Conservation (phyloP, 2,888 invertebrate species). For the Leucoma salicis region DNA sequence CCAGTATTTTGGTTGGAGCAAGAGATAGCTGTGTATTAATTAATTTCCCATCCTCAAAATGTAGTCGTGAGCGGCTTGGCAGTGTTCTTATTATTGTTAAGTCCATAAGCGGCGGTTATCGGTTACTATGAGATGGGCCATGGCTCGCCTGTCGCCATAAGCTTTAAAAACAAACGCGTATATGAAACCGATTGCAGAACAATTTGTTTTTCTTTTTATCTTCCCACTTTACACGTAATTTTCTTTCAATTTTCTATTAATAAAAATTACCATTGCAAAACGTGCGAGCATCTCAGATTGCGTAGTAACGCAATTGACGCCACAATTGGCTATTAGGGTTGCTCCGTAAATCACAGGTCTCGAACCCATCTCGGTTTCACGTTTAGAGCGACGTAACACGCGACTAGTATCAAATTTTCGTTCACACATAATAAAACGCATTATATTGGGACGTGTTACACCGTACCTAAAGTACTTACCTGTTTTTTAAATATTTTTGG, state of each 20-base stretch:
- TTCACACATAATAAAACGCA: constrained; percentile 74
- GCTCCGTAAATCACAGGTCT: constrained; percentile 52
- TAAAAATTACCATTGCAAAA: constrained; percentile 11
- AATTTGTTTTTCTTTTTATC: no score
- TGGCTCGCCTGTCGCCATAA: no score
- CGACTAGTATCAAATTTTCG: constrained; percentile 69
- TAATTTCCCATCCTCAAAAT: no score
- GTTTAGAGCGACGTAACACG: constrained; percentile 51
- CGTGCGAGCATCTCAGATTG: constrained; percentile 10
- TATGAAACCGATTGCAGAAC: no score
- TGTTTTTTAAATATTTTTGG: no score
- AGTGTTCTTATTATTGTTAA: no score
- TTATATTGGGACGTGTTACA: constrained; percentile 50
- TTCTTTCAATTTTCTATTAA: constrained; percentile 3
- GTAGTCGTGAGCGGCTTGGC: no score
- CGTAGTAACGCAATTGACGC: constrained; percentile 45
- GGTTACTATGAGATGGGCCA: no score
- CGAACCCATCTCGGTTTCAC: constrained; percentile 44
- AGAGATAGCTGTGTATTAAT: no score
- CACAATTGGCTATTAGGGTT: constrained; percentile 57
- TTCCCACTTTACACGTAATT: not conserved
- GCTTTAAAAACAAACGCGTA: no score
- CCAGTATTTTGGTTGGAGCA: no score
- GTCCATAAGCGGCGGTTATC: no score
- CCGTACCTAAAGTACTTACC: constrained; percentile 38